These are phyloP conservation scores for Calameuta filiformis DNA, from an alignment of 2,888 invertebrate genomes.

Conservation along the genomic window DNA sequence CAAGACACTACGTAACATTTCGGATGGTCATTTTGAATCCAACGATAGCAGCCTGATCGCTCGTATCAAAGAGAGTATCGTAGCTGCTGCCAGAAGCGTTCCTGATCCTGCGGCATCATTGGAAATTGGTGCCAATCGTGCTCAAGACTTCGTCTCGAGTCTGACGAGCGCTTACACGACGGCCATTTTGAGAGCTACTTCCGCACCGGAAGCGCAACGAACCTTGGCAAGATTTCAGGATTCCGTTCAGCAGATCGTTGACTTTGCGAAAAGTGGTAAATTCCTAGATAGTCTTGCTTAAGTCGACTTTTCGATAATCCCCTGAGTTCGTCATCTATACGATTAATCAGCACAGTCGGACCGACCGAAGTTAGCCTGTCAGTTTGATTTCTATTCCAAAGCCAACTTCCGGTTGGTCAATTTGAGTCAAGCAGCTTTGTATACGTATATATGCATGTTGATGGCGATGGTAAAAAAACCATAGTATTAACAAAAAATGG, in stretches of 20 bases:
- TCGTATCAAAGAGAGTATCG: slow-evolving; percentile 40
- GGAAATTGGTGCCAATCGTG: slow-evolving; percentile 43
- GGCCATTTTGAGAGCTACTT: slow-evolving; percentile 47
- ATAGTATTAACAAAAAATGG: neutral
- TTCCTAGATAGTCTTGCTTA: slow-evolving; percentile 19
- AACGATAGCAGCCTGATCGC: slow-evolving; percentile 40
- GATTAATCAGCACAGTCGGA: neutral
- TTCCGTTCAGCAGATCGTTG: slow-evolving; percentile 47
- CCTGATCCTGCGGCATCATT: slow-evolving; percentile 36
- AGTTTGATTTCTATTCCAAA: neutral
- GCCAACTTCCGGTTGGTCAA: neutral
- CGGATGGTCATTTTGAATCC: slow-evolving; percentile 25
- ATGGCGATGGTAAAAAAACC: neutral
- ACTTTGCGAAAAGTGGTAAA: slow-evolving; percentile 42
- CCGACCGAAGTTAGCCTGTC: neutral
- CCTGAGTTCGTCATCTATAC: neutral
- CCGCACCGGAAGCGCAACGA: slow-evolving; percentile 37
- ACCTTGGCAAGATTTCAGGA: slow-evolving; percentile 42
- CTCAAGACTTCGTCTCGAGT: slow-evolving; percentile 45
- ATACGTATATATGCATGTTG: neutral
- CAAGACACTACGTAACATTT: slow-evolving; percentile 29
- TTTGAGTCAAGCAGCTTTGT: neutral
- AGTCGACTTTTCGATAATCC: neutral
- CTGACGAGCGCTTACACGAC: slow-evolving; percentile 48
- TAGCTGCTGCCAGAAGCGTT: slow-evolving; percentile 34